These are phyloP conservation scores for Rhea americana DNA, from an alignment of 2,113 vertebrate species.

Conservation along the genomic window DNA sequence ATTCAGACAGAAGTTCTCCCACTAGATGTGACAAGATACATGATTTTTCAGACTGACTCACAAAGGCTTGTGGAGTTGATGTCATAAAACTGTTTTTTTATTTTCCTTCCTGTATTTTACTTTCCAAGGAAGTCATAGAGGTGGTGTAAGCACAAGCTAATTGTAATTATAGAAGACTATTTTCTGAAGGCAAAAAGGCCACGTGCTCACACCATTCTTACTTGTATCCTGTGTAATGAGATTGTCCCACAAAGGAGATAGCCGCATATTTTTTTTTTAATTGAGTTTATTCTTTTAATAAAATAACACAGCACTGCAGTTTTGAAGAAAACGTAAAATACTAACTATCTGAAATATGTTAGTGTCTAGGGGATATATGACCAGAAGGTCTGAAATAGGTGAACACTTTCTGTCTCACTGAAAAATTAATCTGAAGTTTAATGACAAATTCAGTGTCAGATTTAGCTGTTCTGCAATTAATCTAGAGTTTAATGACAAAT, in stretches of 20 bases:
- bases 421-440: slow-evolving; percentile 55
- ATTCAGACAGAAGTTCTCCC: not conserved
- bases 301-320: not conserved
- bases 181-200: not conserved
- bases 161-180: not conserved
- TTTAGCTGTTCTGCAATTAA: slow-evolving; percentile 44
- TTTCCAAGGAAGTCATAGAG: not conserved
- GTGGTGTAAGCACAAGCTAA: not conserved
- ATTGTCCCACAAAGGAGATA: not conserved
- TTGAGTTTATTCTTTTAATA: not conserved
- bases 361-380: not conserved
- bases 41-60: not conserved
- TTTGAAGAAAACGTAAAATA: not conserved
- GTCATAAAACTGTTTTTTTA: not conserved
- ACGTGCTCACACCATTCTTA: not conserved
- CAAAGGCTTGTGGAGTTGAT: not conserved
- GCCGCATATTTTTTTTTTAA: not conserved
- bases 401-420: not conserved
- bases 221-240: not conserved
- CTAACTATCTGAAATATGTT: not conserved
- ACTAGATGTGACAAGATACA: not conserved
- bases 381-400: slow-evolving; percentile 26
- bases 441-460: slow-evolving; percentile 56
- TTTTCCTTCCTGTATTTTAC: slow-evolving; percentile 6
- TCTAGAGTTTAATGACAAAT: slow-evolving; percentile 36